These are phyloP conservation scores for Siniperca chuatsi DNA, from an alignment of 2,113 vertebrate genomes.

Conservation along the genomic window DNA sequence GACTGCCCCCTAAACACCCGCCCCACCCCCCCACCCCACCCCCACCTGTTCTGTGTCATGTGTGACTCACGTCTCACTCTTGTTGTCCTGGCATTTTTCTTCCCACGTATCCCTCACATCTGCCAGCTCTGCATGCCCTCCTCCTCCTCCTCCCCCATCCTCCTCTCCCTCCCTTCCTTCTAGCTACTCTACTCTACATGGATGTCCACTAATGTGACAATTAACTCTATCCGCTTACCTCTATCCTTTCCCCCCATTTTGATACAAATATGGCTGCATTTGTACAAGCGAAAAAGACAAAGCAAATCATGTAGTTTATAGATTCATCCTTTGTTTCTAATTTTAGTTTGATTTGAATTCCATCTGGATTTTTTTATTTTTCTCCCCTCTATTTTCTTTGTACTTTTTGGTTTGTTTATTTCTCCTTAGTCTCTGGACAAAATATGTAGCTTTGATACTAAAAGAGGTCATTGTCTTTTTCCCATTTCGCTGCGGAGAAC, in stretches of 20 bases:
- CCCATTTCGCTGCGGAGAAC: slow-evolving; percentile 97
- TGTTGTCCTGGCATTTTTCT: slow-evolving; percentile 73
- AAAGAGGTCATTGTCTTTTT: slow-evolving; percentile 96
- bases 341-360: slow-evolving; percentile 72
- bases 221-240: slow-evolving; percentile 69
- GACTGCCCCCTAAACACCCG: slow-evolving; percentile 64
- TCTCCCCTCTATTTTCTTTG: slow-evolving; percentile 58
- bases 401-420: slow-evolving; percentile 70
- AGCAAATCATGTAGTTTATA: slow-evolving; percentile 80
- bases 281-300: slow-evolving; percentile 81
- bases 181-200: slow-evolving; percentile 75
- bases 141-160: slow-evolving; percentile 58
- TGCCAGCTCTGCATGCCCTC: slow-evolving; percentile 87
- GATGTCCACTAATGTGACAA: slow-evolving; percentile 67
- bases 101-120: slow-evolving; percentile 79
- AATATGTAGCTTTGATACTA: slow-evolving; percentile 93
- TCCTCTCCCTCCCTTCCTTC: slow-evolving; percentile 58
- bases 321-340: slow-evolving; percentile 73
- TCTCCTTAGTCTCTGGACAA: slow-evolving; percentile 87
- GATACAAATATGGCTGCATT: slow-evolving; percentile 81
- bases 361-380: slow-evolving; percentile 59
- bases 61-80: slow-evolving; percentile 78
- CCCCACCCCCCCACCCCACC: slow-evolving; percentile 1
- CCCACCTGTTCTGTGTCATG: slow-evolving; percentile 75
- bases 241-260: slow-evolving; percentile 61